Evolutionary conservation across 2,888 invertebrate genomes (phyloP).

Genomic region (Cerastoderma edule): DNA sequence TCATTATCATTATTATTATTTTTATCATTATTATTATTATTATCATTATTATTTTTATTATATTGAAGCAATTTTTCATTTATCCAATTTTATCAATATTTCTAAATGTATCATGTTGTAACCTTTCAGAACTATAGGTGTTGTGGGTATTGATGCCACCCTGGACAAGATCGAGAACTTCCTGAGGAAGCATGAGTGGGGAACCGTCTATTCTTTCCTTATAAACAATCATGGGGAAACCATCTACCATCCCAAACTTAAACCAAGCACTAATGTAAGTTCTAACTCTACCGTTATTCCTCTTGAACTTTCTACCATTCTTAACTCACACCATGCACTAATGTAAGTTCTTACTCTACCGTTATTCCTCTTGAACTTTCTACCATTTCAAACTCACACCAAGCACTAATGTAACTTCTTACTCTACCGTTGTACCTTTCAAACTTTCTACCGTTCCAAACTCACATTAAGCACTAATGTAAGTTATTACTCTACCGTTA

Average conservation of each 20-base stretch:
- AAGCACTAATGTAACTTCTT: too few relatives aligned
- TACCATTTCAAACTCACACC: too few relatives aligned
- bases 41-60: too few relatives aligned
- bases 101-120: too few relatives aligned
- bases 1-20: too few relatives aligned
- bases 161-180: conserved; percentile 84
- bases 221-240: conserved; percentile 84
- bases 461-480: too few relatives aligned
- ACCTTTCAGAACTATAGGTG: conserved; percentile 82
- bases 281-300: background rate
- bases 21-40: too few relatives aligned
- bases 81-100: too few relatives aligned
- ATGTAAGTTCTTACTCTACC: too few relatives aligned
- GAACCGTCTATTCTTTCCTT: conserved; percentile 84
- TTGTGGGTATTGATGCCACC: conserved; percentile 84
- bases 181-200: conserved; percentile 84
- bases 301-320: background rate
- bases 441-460: background rate
- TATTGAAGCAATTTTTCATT: too few relatives aligned
- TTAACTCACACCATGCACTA: too few relatives aligned
- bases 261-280: conserved; percentile 83
- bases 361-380: background rate
- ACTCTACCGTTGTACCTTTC: background rate
- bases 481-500: too few relatives aligned
- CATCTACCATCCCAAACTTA: conserved; percentile 84